Evolutionary conservation across 2,797 vertebrate genomes (phyloP).

Genomic region (Columba guinea): DNA sequence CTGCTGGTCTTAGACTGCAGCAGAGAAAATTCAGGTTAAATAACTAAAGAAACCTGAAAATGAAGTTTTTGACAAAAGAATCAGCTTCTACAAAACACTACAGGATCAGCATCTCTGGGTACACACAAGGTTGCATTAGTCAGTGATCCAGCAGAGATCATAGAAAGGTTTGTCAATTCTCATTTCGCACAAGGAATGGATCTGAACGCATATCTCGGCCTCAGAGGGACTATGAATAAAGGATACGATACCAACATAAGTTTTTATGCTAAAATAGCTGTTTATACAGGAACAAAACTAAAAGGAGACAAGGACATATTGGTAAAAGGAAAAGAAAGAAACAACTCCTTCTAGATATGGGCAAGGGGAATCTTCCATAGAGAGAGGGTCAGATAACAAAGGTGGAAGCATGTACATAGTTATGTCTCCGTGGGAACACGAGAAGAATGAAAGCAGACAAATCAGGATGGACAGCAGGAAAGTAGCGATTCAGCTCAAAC

Average conservation of each 20-base stretch:
- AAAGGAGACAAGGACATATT: background rate
- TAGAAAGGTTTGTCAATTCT: slow-evolving; percentile 52
- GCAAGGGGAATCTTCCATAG: background rate
- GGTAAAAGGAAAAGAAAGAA: background rate
- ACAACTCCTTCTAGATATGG: background rate
- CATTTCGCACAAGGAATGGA: slow-evolving; percentile 12
- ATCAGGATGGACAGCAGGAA: background rate
- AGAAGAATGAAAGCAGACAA: background rate
- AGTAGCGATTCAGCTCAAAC: background rate
- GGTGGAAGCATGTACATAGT: background rate
- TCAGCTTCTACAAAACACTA: slow-evolving; percentile 18
- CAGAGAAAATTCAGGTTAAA: slow-evolving; percentile 11
- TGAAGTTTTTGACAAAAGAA: slow-evolving; percentile 24
- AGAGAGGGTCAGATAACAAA: background rate
- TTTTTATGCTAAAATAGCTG: slow-evolving; percentile 49
- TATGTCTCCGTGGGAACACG: background rate
- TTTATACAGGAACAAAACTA: background rate
- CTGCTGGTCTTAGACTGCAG: background rate
- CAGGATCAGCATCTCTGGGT: slow-evolving; percentile 40
- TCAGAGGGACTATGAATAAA: slow-evolving; percentile 57
- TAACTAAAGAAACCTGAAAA: slow-evolving; percentile 27
- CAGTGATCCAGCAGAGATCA: slow-evolving; percentile 67
- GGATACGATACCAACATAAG: slow-evolving; percentile 56
- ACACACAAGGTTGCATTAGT: slow-evolving; percentile 21
- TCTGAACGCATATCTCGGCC: slow-evolving; percentile 38